Conservation (phyloP, 2,113 vertebrate species). For the Poecile atricapillus region DNA sequence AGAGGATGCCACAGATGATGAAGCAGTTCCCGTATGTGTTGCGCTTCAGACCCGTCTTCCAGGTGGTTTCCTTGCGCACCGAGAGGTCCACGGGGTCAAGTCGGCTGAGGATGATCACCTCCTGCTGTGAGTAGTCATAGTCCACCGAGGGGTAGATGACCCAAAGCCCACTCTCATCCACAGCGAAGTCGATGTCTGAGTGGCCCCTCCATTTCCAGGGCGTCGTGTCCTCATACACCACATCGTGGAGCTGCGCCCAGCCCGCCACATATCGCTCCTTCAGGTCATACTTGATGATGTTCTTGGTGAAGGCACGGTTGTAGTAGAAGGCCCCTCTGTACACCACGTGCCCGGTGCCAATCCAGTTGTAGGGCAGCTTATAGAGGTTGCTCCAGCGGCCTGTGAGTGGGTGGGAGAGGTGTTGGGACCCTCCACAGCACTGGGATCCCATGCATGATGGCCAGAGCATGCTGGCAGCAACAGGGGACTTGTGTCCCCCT, state of each 20-base stretch:
- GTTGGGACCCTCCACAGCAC: not conserved
- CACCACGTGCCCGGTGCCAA: slow-evolving; percentile 94
- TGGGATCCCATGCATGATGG: fast-evolving
- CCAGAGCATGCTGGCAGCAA: fast-evolving
- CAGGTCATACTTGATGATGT: slow-evolving; percentile 97
- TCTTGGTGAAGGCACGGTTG: slow-evolving; percentile 97
- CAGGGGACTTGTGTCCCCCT: not conserved
- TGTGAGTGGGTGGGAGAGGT: not conserved
- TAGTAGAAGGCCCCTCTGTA: slow-evolving; percentile 94
- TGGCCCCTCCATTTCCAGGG: slow-evolving; percentile 98
- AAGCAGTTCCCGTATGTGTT: slow-evolving; percentile 95
- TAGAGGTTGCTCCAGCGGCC: slow-evolving; percentile 98
- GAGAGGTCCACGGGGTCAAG: slow-evolving; percentile 91
- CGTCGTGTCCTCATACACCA: slow-evolving; percentile 90
- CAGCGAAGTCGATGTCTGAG: slow-evolving; percentile 95
- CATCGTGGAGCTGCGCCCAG: slow-evolving; percentile 90
- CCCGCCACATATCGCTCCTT: slow-evolving; percentile 88
- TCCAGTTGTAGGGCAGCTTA: slow-evolving; percentile 98
- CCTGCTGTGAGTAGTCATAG: slow-evolving; percentile 85
- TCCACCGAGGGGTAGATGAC: slow-evolving; percentile 91
- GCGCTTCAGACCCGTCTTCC: slow-evolving; percentile 87
- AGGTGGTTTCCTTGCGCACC: slow-evolving; percentile 88
- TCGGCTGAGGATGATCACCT: slow-evolving; percentile 90
- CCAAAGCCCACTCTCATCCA: slow-evolving; percentile 97
- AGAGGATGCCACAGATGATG: slow-evolving; percentile 93